Evolutionary conservation across 2,797 vertebrate species (phyloP), one percentile per base, ranked within the genome.

Genomic region (Megalops cyprinoides): DNA sequence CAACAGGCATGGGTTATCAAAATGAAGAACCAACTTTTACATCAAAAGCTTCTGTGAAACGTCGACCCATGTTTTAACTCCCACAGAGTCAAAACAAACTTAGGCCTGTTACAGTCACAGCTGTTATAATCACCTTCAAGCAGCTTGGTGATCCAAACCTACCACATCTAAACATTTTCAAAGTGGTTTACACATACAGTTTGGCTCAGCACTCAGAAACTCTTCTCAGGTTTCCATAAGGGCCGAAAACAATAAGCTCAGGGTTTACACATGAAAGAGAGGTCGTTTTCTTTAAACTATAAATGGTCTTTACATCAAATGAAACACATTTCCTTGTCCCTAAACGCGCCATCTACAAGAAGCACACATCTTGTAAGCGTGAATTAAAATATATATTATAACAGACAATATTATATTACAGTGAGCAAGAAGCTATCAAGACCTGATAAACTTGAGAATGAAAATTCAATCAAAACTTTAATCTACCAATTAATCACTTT

Each of bases 11-110:
- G 31, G 58, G 62, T 67, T 79, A 71, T 79, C 78, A 44, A 53
- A 9, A 28, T 34, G 77, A 65, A n/a, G n/a, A n/a, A n/a, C n/a
- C 46, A 48, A 79, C 25, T 79, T 79, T 79, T 71, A 39, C 78
- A 79, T 67, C 28, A 79, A 79, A 71, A 62, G 46, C 31, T 48
- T 39, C 56, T 53, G 18, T 79, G 78, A 79, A 67, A 79, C 69
- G 25, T 53, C 3, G 25, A 37, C 37, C 39, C 67, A 71, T n/a
- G 42, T 31, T 65, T 53, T 48, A 71, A 49, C 60, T 49, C 49
- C 37, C n/a, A 53, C 42, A 39, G 56, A 48, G n/a, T 34, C 31
- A 18, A 46, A 44, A 49, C 25, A 79, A 51, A 79, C 60, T 4
- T 53, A 51, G 25, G 6, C 60, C 20, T 49, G 14, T 28, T 51